Percentiles rank a stretch among this genome's conserved stretches.
Evolutionary conservation across 2,797 vertebrate genomes (phyloP).

Genomic region (Sciurus carolinensis): DNA sequence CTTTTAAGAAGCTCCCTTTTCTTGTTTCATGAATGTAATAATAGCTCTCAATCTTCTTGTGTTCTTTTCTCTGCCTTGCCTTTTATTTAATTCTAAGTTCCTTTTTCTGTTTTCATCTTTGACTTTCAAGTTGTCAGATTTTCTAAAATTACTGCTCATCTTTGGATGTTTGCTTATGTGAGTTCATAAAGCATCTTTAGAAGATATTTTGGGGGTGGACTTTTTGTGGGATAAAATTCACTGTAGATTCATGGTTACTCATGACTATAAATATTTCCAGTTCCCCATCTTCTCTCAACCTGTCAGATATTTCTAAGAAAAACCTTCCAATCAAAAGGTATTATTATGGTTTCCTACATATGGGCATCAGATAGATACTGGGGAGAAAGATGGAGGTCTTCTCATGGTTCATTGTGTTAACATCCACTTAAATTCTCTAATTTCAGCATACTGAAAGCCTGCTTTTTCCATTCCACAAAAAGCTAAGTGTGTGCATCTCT

Average conservation of each 20-base stretch:
- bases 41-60: background rate
- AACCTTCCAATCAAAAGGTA: background rate
- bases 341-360: background rate
- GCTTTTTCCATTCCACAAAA: background rate
- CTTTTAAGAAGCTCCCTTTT: conserved; percentile 18
- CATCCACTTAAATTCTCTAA: background rate
- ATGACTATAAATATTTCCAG: background rate
- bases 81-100: background rate
- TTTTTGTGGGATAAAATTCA: background rate
- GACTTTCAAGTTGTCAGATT: conserved; percentile 27
- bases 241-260: background rate
- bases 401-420: background rate
- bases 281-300: background rate
- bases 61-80: background rate
- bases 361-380: background rate
- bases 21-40: conserved; percentile 5
- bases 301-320: background rate
- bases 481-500: background rate
- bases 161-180: background rate
- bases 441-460: background rate
- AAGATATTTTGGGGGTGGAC: background rate
- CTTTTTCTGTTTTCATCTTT: background rate
- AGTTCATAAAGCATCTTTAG: background rate
- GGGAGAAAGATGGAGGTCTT: background rate
- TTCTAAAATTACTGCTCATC: background rate